A percentile compares a stretch with the other conserved stretches of the same genome.
phyloP scores from a whole-genome alignment of 2,797 vertebrate genomes.

The Vipera latastei region DNA sequence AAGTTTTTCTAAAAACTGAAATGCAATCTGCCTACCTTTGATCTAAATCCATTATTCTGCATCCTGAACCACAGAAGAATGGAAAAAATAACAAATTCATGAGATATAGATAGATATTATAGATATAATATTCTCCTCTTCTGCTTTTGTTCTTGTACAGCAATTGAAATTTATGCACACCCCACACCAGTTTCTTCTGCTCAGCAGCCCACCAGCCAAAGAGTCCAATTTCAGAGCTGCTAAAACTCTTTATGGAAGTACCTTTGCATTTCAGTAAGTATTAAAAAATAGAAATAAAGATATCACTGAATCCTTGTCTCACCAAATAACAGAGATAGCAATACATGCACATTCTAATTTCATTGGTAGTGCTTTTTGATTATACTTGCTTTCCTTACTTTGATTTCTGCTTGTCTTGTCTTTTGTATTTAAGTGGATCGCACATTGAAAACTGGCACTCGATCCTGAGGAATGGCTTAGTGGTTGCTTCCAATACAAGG shows the following conservation, averaged over 20 bases:
- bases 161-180: slow-evolving; percentile 93
- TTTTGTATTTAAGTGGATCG: slow-evolving; percentile 76
- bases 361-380: neutral
- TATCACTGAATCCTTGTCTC: slow-evolving; percentile 1
- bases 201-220: slow-evolving; percentile 93
- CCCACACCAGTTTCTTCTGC: slow-evolving; percentile 87
- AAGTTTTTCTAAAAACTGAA: neutral
- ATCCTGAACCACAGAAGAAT: neutral
- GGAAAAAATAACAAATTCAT: neutral
- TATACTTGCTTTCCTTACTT: accelerated
- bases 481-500: slow-evolving; percentile 88
- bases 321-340: neutral
- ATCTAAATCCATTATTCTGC: neutral
- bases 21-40: neutral
- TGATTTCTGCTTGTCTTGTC: neutral
- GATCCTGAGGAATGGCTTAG: slow-evolving; percentile 88
- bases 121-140: slow-evolving; percentile 12
- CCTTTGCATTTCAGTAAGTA: slow-evolving; percentile 91
- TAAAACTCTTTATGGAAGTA: slow-evolving; percentile 89
- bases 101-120: too few relatives aligned
- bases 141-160: slow-evolving; percentile 64
- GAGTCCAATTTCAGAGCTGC: slow-evolving; percentile 91
- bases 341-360: slow-evolving; percentile 13
- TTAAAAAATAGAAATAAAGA: neutral
- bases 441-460: slow-evolving; percentile 94